phyloP scores from a whole-genome alignment of 2,113 vertebrate species.

The Ia io region DNA sequence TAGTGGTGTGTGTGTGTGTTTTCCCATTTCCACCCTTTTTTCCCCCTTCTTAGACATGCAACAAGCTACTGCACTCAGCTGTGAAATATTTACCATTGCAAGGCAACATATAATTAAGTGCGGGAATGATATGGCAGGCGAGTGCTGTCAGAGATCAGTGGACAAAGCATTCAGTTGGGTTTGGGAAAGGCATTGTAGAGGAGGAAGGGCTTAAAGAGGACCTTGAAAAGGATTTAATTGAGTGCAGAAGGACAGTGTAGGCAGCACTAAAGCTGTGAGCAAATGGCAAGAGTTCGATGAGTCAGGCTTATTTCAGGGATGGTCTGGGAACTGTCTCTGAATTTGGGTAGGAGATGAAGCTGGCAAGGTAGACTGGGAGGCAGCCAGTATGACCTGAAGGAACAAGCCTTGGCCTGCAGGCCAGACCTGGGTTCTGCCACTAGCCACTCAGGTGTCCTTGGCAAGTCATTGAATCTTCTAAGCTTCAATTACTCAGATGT shows the following conservation, averaged over 20 bases:
- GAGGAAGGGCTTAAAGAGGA: background rate
- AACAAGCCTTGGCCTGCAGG: background rate
- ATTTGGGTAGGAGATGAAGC: background rate
- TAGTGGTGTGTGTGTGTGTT: background rate
- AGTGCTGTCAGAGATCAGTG: background rate
- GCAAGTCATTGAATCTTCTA: background rate
- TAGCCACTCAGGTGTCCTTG: background rate
- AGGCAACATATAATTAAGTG: background rate
- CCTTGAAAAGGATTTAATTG: background rate
- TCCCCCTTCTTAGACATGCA: background rate
- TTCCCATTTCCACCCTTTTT: background rate
- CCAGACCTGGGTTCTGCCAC: background rate
- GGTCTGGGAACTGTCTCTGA: background rate
- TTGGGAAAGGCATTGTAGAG: background rate
- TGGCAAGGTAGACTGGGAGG: background rate
- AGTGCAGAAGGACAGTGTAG: background rate
- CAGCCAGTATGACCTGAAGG: background rate
- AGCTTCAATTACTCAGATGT: background rate
- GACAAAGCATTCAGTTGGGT: slow-evolving; percentile 14
- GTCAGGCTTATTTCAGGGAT: slow-evolving; percentile 2
- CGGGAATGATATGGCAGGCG: background rate
- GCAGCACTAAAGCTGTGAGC: background rate
- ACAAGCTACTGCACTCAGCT: background rate
- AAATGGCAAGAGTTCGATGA: background rate
- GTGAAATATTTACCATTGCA: slow-evolving; percentile 17